Percentiles rank a stretch among this genome's conserved stretches.
Conservation (phyloP, 2,888 invertebrate genomes). For the Pelosia muscerda region DNA sequence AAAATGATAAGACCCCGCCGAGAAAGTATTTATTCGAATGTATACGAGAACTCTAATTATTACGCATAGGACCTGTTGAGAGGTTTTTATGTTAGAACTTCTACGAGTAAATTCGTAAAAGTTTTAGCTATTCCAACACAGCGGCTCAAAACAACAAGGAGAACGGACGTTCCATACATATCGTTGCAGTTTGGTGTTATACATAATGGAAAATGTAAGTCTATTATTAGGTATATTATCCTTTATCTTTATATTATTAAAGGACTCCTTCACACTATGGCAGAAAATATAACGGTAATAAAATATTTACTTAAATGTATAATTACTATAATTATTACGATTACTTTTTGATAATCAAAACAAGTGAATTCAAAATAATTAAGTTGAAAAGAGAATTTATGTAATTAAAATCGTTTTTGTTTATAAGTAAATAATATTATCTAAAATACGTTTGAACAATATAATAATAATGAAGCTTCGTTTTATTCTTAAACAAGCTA, state of each 20-base stretch:
- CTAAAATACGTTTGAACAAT: no score
- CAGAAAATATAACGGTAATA: no score
- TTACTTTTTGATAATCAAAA: background rate
- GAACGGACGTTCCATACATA: slow-evolving; percentile 53
- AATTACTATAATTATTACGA: background rate
- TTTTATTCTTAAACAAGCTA: no score
- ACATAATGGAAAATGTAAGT: slow-evolving; percentile 51
- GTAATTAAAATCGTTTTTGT: background rate
- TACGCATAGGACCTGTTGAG: slow-evolving; percentile 33
- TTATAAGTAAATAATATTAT: no score
- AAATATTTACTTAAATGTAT: background rate
- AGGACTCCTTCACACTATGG: background rate
- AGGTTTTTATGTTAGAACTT: slow-evolving; percentile 49
- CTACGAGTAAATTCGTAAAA: slow-evolving; percentile 34
- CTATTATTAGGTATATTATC: background rate
- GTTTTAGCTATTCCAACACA: slow-evolving; percentile 50
- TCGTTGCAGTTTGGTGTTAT: slow-evolving; percentile 29
- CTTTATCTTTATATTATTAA: background rate
- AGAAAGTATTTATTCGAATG: slow-evolving; percentile 4
- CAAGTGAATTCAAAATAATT: background rate
- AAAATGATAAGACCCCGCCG: background rate
- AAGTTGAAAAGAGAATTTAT: no score
- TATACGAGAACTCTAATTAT: slow-evolving; percentile 26
- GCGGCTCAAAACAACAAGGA: slow-evolving; percentile 40
- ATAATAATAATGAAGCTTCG: no score